Evolutionary conservation across 1,140 invertebrate species (phyloP).

Genomic region (Drosophila rhopaloa): DNA sequence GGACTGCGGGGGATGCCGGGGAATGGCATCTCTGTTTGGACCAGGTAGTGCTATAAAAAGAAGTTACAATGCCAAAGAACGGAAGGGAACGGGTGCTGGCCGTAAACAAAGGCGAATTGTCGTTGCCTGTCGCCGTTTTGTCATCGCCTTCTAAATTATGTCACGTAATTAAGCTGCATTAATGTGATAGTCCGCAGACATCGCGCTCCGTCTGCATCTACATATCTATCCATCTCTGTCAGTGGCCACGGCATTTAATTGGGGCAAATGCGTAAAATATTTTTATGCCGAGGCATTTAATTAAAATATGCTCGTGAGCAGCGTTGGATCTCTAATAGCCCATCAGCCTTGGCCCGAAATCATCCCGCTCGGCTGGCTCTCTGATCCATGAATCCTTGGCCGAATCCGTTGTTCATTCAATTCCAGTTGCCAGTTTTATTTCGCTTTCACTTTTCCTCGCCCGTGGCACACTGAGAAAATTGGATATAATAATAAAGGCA

Average conservation of each 20-base stretch:
- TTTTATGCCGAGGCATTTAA: constrained; percentile 62
- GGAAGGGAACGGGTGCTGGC: not conserved
- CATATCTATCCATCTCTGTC: constrained; percentile 4
- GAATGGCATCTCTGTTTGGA: constrained; percentile 4
- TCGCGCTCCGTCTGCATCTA: not conserved
- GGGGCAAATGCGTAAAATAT: constrained; percentile 18
- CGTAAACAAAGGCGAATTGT: constrained; percentile 58
- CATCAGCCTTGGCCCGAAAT: not conserved
- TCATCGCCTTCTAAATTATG: constrained; percentile 68
- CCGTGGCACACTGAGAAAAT: not conserved
- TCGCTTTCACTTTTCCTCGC: not conserved
- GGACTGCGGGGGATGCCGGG: not conserved
- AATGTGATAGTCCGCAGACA: constrained; percentile 37
- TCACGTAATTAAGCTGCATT: constrained; percentile 73
- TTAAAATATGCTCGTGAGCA: constrained; percentile 63
- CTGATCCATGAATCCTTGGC: constrained; percentile 2
- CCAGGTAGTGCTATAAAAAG: constrained; percentile 51
- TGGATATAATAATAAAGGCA: not conserved
- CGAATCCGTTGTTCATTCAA: constrained; percentile 6
- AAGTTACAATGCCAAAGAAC: constrained; percentile 48
- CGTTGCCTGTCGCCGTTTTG: constrained; percentile 41
- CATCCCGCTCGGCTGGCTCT: not conserved
- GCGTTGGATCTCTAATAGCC: constrained; percentile 22
- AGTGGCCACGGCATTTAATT: too few relatives aligned
- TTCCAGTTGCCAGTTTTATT: constrained; percentile 9